These are phyloP conservation scores for Sipha flava DNA, from an alignment of 1,140 invertebrate genomes.

Conservation along the genomic window DNA sequence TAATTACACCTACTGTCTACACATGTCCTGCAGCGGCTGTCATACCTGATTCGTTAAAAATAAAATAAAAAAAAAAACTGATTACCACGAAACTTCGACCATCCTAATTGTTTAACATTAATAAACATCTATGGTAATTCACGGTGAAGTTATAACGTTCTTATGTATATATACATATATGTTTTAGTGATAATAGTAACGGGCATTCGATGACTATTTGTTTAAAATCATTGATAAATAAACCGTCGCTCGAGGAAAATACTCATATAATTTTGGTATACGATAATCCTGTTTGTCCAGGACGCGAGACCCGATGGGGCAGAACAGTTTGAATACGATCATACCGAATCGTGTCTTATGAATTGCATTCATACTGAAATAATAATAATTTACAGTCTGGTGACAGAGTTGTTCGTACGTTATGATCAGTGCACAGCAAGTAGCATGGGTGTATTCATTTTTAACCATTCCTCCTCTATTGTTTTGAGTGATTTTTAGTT, in stretches of 20 bases:
- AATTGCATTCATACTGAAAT: too few species aligned
- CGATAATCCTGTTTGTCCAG: background rate
- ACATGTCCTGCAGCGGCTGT: too few species aligned
- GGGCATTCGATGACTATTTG: background rate
- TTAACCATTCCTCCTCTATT: too few species aligned
- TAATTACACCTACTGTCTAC: constrained; percentile 10
- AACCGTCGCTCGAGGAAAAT: background rate
- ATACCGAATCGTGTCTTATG: too few species aligned
- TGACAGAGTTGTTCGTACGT: too few species aligned
- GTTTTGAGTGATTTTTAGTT: too few species aligned
- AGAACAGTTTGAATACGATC: too few species aligned
- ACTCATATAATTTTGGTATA: background rate
- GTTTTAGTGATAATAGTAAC: background rate
- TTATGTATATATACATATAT: background rate
- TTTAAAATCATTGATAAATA: background rate
- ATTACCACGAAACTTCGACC: background rate
- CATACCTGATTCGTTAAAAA: background rate
- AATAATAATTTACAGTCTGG: too few species aligned
- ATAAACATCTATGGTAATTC: background rate
- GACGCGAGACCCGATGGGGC: too few species aligned
- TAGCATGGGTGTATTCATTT: too few species aligned
- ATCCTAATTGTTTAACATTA: constrained; percentile 5
- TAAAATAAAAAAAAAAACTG: background rate
- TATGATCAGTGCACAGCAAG: too few species aligned
- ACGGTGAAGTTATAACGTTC: background rate